phyloP scores from a whole-genome alignment of 2,888 invertebrate species.

The Pollenia labialis region DNA sequence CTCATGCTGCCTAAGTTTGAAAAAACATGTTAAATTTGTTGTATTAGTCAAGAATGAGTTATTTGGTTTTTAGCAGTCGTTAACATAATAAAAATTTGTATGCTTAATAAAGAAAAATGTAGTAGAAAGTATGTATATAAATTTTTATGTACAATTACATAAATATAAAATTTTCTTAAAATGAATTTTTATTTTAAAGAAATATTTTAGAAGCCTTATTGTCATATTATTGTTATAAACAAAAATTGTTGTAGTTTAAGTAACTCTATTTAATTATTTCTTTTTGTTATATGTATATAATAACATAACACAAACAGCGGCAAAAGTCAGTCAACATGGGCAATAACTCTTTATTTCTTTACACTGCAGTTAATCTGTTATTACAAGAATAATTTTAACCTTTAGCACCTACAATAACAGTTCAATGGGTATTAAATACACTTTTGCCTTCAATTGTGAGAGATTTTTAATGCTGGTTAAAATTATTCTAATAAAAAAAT shows the following conservation, averaged over 20 bases:
- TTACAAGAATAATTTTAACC: too few species aligned
- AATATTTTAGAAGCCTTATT: slow-evolving; percentile 29
- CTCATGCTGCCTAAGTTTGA: slow-evolving; percentile 35
- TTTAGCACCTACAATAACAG: too few species aligned
- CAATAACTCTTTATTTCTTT: too few species aligned
- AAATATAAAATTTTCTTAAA: slow-evolving; percentile 13
- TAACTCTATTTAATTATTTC: slow-evolving; percentile 18
- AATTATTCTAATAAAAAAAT: too few species aligned
- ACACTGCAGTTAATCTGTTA: too few species aligned
- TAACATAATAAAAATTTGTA: not conserved
- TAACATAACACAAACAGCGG: too few species aligned
- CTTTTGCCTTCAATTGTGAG: too few species aligned
- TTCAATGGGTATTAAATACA: too few species aligned
- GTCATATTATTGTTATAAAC: slow-evolving; percentile 64
- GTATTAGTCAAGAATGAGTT: slow-evolving; percentile 14
- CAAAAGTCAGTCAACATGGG: too few species aligned
- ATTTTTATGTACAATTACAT: not conserved
- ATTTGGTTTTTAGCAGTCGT: slow-evolving; percentile 9
- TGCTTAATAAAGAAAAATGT: not conserved
- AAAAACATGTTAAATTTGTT: slow-evolving; percentile 5
- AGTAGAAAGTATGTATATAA: not conserved
- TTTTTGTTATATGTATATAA: slow-evolving; percentile 20
- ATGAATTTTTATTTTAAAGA: slow-evolving; percentile 11
- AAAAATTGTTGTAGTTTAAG: slow-evolving; percentile 49
- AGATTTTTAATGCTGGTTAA: too few species aligned